Evolutionary conservation across 2,888 invertebrate genomes (phyloP), one percentile per base, ranked within the genome.

Genomic region (Sesamia inferens): DNA sequence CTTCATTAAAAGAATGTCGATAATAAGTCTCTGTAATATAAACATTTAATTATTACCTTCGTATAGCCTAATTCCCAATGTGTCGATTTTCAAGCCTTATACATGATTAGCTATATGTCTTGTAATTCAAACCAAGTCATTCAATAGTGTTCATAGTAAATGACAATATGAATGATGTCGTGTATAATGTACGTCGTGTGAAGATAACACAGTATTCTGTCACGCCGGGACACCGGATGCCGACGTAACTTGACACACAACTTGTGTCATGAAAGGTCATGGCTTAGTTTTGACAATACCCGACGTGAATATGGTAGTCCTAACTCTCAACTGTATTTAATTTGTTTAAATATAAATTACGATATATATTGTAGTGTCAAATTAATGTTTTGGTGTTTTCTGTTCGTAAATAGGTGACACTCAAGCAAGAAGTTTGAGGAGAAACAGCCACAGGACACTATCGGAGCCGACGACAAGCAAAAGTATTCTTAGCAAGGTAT

Each of bases 401-500:
- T 68, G 69, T 71, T 24, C 73, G 66, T 65, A 89, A 82, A 69
- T 85, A 94, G 94, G 87, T 84, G 88, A 92, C 24, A 76, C 85
- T 0, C 92, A 83, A 82, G 72, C 87, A 1, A 91, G 87, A 74
- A 88, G 76, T 81, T 68, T 87, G 54, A 93, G 88, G 79, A 94
- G 90, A 79, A 71, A 82, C n/a, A 81, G 67, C 16, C 86, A 91
- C 55, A 94, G 92, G 78, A 85, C 88, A 2, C 69, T 86, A 3
- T 90, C 89, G 4, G 95, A 95, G 78, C 93, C 94, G 0, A 91
- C 93, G 0, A 92, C 94, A 1, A 93, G 94, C 81, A 95, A 92
- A 87, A 92, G 93, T 80, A 89, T 95, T 59, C 86, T 95, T 22
- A 93, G 91, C 78, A 96, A 93, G 93, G 95, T 95, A 86, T n/a